Evolutionary conservation across 2,797 vertebrate genomes (phyloP).

Genomic region (Craterocephalus amniculus): DNA sequence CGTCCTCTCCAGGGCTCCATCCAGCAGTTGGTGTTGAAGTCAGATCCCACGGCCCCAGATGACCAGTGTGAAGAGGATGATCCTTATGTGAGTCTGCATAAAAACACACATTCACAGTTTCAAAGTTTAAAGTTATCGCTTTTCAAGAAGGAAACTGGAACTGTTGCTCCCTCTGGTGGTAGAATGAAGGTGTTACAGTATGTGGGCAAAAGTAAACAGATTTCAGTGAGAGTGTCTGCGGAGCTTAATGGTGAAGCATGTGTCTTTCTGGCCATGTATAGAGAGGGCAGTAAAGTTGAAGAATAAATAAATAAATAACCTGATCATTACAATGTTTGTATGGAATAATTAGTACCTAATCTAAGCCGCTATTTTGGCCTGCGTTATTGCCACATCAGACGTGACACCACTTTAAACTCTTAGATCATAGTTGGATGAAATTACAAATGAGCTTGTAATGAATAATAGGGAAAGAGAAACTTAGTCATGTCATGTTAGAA

Average conservation of each 20-base stretch:
- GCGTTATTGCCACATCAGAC: too few species aligned
- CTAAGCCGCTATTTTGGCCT: too few species aligned
- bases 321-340: not conserved
- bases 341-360: not conserved
- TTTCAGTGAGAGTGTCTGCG: not conserved
- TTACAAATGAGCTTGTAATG: too few species aligned
- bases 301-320: too few species aligned
- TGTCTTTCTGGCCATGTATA: not conserved
- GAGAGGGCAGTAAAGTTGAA: not conserved
- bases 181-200: not conserved
- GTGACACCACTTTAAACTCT: too few species aligned
- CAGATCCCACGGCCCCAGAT: conserved; percentile 85
- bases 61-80: conserved; percentile 95
- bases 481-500: too few species aligned
- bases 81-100: conserved; percentile 86
- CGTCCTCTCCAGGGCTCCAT: conserved; percentile 87
- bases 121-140: not conserved
- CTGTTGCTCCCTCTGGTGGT: conserved; percentile 67
- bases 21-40: conserved; percentile 90
- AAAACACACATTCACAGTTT: not conserved
- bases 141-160: conserved; percentile 3
- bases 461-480: too few species aligned
- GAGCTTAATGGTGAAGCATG: not conserved
- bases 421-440: too few species aligned
- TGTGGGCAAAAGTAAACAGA: not conserved